These are phyloP conservation scores for Drosophila ohnishii DNA, from an alignment of 1,140 invertebrate genomes.

Conservation along the genomic window DNA sequence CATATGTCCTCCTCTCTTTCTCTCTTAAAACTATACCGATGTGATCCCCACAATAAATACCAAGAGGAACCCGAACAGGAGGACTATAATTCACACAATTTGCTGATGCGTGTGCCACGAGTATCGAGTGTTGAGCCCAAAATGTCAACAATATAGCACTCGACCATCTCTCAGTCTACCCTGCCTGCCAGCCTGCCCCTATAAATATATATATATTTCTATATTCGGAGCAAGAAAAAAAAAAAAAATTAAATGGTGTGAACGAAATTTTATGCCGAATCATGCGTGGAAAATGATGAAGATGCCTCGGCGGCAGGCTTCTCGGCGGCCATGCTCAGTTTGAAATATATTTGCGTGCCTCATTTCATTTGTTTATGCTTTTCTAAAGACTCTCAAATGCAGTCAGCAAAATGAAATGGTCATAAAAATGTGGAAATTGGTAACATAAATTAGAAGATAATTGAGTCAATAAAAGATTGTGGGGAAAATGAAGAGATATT, in stretches of 20 bases:
- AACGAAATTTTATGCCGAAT: conserved; percentile 81
- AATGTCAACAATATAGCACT: conserved; percentile 74
- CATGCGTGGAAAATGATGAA: conserved; percentile 79
- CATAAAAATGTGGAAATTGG: conserved; percentile 25
- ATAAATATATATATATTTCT: conserved; percentile 10
- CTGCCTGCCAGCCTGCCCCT: no score
- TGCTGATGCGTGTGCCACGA: conserved; percentile 57
- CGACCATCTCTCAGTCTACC: not conserved
- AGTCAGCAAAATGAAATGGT: conserved; percentile 12
- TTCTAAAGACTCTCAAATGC: conserved; percentile 16
- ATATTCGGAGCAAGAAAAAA: conserved; percentile 14
- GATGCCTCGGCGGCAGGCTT: conserved; percentile 43
- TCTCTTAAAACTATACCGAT: conserved; percentile 2
- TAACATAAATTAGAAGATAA: conserved; percentile 8
- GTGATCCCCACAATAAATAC: conserved; percentile 18
- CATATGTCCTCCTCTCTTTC: conserved; percentile 39
- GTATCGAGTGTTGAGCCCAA: conserved; percentile 58
- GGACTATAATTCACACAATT: conserved; percentile 74
- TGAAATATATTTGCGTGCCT: conserved; percentile 65
- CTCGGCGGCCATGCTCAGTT: conserved; percentile 48
- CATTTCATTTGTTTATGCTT: conserved; percentile 72
- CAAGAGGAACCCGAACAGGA: conserved; percentile 3
- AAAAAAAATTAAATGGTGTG: conserved; percentile 76
- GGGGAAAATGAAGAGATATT: not conserved
- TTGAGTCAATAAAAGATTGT: conserved; percentile 2